A percentile compares a stretch with the other conserved stretches of the same genome.
Evolutionary conservation across 2,797 vertebrate genomes (phyloP).

Genomic region (Delichon dasypus): DNA sequence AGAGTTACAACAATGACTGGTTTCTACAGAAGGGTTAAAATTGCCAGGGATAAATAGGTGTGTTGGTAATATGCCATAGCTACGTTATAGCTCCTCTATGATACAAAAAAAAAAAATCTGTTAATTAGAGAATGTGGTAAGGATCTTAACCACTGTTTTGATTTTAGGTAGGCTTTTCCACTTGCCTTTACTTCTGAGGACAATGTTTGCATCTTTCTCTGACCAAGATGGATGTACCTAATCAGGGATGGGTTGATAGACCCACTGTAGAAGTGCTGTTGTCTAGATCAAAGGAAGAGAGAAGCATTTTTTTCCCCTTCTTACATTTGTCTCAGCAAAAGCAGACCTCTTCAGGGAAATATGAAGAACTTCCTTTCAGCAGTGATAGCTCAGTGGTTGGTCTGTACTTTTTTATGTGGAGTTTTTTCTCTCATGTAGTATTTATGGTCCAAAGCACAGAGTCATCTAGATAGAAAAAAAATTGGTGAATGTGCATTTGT

Average conservation of each 20-base stretch:
- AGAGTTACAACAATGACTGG: neutral
- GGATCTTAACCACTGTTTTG: neutral
- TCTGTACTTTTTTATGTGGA: neutral
- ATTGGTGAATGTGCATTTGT: fast-evolving
- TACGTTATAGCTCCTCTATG: neutral
- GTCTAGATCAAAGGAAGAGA: neutral
- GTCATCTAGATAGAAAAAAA: neutral
- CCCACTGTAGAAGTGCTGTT: neutral
- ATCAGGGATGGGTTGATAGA: fast-evolving
- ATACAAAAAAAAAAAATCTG: neutral
- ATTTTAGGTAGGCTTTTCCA: neutral
- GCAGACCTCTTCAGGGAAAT: neutral
- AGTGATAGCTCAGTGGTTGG: neutral
- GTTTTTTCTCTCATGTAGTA: neutral
- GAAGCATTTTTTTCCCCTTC: neutral
- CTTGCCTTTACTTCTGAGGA: neutral
- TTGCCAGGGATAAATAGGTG: neutral
- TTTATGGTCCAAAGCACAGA: neutral
- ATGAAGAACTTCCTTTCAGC: neutral
- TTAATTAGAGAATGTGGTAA: neutral
- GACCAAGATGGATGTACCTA: too few relatives aligned
- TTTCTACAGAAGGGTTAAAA: neutral
- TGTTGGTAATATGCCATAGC: neutral
- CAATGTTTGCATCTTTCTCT: neutral
- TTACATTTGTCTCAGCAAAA: neutral